A percentile compares a stretch with the other conserved stretches of the same genome.
These are phyloP conservation scores for Synergus laeviventris DNA, from an alignment of 2,888 invertebrate species.

Conservation along the genomic window DNA sequence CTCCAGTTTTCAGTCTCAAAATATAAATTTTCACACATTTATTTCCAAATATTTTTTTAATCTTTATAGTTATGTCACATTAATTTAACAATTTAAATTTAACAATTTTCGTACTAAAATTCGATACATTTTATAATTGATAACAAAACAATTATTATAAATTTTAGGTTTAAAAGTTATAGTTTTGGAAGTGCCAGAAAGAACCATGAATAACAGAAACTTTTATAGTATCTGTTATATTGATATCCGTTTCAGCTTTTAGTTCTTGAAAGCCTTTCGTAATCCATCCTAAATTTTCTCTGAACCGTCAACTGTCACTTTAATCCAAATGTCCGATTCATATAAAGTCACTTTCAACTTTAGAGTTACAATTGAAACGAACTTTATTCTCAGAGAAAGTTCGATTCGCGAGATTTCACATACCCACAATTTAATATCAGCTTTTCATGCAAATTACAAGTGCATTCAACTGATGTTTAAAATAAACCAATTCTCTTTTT, in stretches of 20 bases:
- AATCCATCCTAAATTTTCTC: background rate
- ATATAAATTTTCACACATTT: background rate
- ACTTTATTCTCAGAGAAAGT: background rate
- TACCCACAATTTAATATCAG: background rate
- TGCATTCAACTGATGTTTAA: too few species aligned
- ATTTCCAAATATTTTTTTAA: background rate
- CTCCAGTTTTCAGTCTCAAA: background rate
- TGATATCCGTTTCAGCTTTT: background rate
- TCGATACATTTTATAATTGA: too few species aligned
- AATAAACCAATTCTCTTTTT: background rate
- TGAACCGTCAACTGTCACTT: background rate
- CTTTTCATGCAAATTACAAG: background rate
- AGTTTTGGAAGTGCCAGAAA: background rate
- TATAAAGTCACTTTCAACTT: background rate
- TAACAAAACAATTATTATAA: too few species aligned
- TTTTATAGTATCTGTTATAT: background rate
- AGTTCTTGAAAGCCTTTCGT: background rate
- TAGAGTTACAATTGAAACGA: background rate
- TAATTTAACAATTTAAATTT: background rate
- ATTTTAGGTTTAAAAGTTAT: too few species aligned
- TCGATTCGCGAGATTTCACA: background rate
- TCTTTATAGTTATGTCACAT: background rate
- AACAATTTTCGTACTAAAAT: too few species aligned
- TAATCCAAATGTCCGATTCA: background rate
- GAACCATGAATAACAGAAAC: background rate